Base-by-base conservation (phyloP, 2,113 vertebrate species). In the Platanista minor region DNA sequence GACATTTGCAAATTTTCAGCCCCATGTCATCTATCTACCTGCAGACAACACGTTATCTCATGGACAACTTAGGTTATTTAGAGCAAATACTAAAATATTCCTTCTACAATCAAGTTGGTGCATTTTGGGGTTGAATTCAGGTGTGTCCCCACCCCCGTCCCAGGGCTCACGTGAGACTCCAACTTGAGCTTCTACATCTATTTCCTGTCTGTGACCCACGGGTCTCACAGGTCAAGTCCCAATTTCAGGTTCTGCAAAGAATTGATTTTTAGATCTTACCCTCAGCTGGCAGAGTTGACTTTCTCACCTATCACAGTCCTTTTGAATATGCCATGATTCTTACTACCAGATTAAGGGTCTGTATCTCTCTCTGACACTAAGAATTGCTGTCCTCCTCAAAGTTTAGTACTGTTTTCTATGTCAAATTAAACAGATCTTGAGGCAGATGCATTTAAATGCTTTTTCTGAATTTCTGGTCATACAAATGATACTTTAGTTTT, bases 91-190 rank as follows among this genome's bases (percentile, higher is more conserved):
- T 81, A 87, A 80, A 62, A 18, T 49, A 13, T 43, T 36, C 46
- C 54, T 72, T 62, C 54, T 39, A 49, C 14, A 80, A n/a, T 31
- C 10, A 72, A 71, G 27, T 18, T 54, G 54, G 23, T 89, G 17
- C 39, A 54, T 54, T 87, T 52, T 7, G 29, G 29, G 6, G 3
- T 31, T 93, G n/a, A 77, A 39, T 59, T 77, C 39, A 43, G 2
- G 29, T 57, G 25, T 31, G 17, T 0, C 3, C 71, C 4, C 1
- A 14, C 15, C 15, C 52, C 52, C 15, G 0, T 49, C 25, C 21
- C 29, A 74, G 61, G 41, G 27, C 36, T 81, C 69, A 18, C 13
- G 0, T 77, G 61, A 69, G 21, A 61, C 59, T 67, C 66, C 77
- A 92, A 20, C 21, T 54, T 54, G 39, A 78, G 11, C 2, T 31